Evolutionary conservation across 2,797 vertebrate species (phyloP).

Genomic region (Sternotherus odoratus): DNA sequence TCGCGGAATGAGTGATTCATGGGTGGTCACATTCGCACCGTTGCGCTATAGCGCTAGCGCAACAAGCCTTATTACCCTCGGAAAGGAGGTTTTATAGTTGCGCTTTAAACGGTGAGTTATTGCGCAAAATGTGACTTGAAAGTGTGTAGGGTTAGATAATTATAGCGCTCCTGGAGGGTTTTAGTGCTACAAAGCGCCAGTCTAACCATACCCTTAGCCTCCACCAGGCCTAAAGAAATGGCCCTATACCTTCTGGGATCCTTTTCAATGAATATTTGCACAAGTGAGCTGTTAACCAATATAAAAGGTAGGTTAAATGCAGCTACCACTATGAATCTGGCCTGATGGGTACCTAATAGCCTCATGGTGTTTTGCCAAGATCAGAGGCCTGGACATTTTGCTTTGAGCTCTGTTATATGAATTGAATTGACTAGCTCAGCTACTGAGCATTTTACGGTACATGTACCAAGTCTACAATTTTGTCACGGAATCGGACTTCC

Average conservation of each 20-base stretch:
- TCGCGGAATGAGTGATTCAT: no score
- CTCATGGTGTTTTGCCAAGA: neutral
- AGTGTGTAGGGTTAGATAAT: no score
- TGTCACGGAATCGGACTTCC: no score
- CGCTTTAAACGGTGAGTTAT: no score
- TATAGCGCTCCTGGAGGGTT: no score
- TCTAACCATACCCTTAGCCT: no score
- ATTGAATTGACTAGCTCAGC: neutral
- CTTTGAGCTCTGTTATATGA: neutral
- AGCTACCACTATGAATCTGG: neutral
- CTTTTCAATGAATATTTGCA: neutral
- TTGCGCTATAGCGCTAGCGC: no score
- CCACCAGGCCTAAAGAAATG: fast-evolving
- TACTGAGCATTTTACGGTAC: neutral
- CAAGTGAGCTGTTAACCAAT: neutral
- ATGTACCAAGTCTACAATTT: neutral
- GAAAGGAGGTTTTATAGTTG: no score
- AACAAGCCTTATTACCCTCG: no score
- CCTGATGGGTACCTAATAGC: neutral
- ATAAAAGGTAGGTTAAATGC: neutral
- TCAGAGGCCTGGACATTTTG: neutral
- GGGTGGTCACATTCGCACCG: no score
- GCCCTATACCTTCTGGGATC: neutral
- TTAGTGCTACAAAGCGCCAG: no score
- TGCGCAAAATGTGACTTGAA: no score